Evolutionary conservation across 2,113 vertebrate species (phyloP).

Genomic region (Albula goreensis): DNA sequence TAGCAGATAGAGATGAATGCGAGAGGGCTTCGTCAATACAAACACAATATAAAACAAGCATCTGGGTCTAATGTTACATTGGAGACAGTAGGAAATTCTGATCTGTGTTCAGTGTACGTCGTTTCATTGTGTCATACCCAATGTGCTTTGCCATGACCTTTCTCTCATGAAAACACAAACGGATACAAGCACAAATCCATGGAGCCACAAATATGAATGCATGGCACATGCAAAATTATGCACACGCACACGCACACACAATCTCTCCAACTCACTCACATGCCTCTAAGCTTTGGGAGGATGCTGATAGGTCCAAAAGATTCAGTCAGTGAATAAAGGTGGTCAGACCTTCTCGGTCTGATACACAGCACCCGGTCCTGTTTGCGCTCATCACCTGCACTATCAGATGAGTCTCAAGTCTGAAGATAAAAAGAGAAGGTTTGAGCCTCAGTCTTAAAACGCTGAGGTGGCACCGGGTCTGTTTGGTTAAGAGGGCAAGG

Average conservation of each 20-base stretch:
- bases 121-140: not conserved
- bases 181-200: not conserved
- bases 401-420: not conserved
- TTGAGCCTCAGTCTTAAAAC: not conserved
- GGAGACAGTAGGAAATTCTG: not conserved
- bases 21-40: not conserved
- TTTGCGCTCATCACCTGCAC: not conserved
- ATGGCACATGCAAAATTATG: not conserved
- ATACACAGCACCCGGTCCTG: not conserved
- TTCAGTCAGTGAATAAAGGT: not conserved
- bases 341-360: not conserved
- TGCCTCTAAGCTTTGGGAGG: not conserved
- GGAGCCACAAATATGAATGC: not conserved
- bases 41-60: not conserved
- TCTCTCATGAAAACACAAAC: not conserved
- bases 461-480: not conserved
- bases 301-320: not conserved
- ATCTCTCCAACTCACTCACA: not conserved
- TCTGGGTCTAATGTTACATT: not conserved
- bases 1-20: not conserved
- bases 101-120: not conserved
- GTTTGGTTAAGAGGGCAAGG: slow-evolving; percentile 1
- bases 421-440: not conserved
- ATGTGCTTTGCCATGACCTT: not conserved
- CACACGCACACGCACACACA: not conserved